Evolutionary conservation across 2,888 invertebrate genomes (phyloP).

Genomic region (Aplocera efformata): DNA sequence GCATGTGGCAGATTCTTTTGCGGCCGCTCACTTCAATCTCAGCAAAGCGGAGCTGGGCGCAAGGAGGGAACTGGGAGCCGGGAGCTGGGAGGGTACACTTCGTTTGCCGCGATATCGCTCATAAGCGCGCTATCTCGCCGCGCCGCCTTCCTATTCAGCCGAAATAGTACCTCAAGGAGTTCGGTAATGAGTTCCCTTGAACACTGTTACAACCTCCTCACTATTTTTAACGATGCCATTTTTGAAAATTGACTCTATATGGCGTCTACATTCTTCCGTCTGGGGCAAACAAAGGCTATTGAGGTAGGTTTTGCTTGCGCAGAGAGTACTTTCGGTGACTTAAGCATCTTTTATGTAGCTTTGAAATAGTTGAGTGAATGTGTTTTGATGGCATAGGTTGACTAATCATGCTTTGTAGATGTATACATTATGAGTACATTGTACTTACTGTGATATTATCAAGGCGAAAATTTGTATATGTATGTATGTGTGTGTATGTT

Average conservation of each 20-base stretch:
- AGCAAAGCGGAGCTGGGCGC: constrained; percentile 9
- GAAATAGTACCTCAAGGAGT: constrained; percentile 77
- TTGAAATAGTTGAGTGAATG: constrained; percentile 14
- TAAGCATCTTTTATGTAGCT: constrained; percentile 22
- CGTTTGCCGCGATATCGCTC: constrained; percentile 75
- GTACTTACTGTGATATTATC: no score
- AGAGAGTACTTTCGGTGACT: constrained; percentile 17
- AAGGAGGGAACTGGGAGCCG: constrained; percentile 1
- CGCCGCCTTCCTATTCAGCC: constrained; percentile 67
- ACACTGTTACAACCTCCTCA: constrained; percentile 56
- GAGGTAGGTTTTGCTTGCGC: constrained; percentile 18
- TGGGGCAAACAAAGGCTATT: constrained; percentile 24
- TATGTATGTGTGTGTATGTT: no score
- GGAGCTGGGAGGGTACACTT: constrained; percentile 47
- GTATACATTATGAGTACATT: no score
- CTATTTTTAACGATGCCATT: constrained; percentile 64
- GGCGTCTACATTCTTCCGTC: constrained; percentile 33
- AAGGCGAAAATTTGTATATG: no score
- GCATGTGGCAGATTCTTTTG: constrained; percentile 23
- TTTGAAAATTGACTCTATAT: constrained; percentile 55
- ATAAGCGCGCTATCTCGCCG: constrained; percentile 69
- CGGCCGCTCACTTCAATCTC: constrained; percentile 22
- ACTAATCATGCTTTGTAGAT: no score
- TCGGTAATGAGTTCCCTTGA: constrained; percentile 74
- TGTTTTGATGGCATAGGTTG: no score